Evolutionary conservation across 2,797 vertebrate species (phyloP).

Genomic region (Halcyon smyrnensis): DNA sequence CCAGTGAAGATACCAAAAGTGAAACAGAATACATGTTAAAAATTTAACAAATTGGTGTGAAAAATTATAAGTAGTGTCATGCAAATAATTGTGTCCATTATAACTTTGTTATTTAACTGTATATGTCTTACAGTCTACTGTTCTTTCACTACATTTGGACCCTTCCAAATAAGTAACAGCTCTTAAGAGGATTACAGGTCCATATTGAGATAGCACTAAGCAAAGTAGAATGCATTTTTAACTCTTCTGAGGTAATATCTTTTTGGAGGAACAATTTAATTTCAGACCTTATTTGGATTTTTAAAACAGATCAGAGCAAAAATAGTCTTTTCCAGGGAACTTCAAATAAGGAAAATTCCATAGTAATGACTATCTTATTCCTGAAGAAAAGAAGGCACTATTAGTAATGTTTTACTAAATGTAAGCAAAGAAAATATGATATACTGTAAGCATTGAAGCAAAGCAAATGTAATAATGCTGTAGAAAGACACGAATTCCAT

Average conservation of each 20-base stretch:
- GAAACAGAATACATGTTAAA: not conserved
- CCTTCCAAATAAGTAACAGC: not conserved
- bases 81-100: not conserved
- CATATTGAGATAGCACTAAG: not conserved
- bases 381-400: not conserved
- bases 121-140: not conserved
- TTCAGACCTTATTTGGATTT: not conserved
- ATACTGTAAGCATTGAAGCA: not conserved
- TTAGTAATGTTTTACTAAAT: not conserved
- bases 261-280: not conserved
- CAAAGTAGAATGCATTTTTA: not conserved
- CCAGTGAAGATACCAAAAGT: not conserved
- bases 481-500: not conserved
- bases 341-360: not conserved
- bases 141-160: not conserved
- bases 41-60: not conserved
- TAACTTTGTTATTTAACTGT: not conserved
- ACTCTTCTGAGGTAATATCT: not conserved
- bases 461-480: not conserved
- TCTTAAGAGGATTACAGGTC: not conserved
- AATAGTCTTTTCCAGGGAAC: not conserved
- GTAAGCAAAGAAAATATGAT: not conserved
- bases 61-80: not conserved
- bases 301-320: not conserved
- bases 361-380: not conserved